Percentiles rank a stretch among this genome's conserved stretches.
Conservation (phyloP, 1,140 invertebrate genomes). For the Octopus bimaculoides region DNA sequence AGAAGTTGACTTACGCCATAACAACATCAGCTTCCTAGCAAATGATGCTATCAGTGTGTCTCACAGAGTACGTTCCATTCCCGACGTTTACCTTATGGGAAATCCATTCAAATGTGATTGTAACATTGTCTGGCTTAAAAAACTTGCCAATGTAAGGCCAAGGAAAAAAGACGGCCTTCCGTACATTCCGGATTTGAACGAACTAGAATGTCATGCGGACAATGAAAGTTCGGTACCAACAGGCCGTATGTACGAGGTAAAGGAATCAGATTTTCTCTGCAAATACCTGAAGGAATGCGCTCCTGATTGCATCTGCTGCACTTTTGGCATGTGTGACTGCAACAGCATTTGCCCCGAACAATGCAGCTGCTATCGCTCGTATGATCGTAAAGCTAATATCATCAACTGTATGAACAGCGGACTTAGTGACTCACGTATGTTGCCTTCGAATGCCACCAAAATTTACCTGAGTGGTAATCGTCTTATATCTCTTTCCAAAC, state of each 20-base stretch:
- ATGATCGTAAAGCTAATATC: slow-evolving; percentile 23
- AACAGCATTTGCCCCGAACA: slow-evolving; percentile 26
- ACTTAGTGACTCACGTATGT: slow-evolving; percentile 14
- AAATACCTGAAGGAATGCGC: slow-evolving; percentile 29
- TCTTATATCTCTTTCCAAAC: slow-evolving; percentile 19
- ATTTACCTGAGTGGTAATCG: slow-evolving; percentile 38
- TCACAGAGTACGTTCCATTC: slow-evolving; percentile 14
- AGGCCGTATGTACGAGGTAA: slow-evolving; percentile 16
- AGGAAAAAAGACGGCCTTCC: slow-evolving; percentile 19
- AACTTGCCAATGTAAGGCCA: slow-evolving; percentile 22
- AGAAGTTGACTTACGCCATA: slow-evolving; percentile 29
- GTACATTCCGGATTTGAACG: slow-evolving; percentile 23
- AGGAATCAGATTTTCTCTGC: slow-evolving; percentile 31
- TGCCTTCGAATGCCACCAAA: slow-evolving; percentile 27
- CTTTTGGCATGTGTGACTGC: slow-evolving; percentile 30
- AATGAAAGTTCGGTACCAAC: slow-evolving; percentile 11
- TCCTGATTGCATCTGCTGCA: slow-evolving; percentile 32
- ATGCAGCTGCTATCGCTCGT: slow-evolving; percentile 29
- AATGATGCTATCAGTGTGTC: slow-evolving; percentile 26
- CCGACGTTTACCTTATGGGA: slow-evolving; percentile 27
- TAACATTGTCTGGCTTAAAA: slow-evolving; percentile 36
- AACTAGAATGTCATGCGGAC: slow-evolving; percentile 23
- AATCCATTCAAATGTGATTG: slow-evolving; percentile 42
- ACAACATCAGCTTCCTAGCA: slow-evolving; percentile 28
- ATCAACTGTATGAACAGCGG: slow-evolving; percentile 27